Evolutionary conservation across 2,113 vertebrate genomes (phyloP), one percentile per base, ranked within the genome.

Genomic region (Forbesichthys agassizii): DNA sequence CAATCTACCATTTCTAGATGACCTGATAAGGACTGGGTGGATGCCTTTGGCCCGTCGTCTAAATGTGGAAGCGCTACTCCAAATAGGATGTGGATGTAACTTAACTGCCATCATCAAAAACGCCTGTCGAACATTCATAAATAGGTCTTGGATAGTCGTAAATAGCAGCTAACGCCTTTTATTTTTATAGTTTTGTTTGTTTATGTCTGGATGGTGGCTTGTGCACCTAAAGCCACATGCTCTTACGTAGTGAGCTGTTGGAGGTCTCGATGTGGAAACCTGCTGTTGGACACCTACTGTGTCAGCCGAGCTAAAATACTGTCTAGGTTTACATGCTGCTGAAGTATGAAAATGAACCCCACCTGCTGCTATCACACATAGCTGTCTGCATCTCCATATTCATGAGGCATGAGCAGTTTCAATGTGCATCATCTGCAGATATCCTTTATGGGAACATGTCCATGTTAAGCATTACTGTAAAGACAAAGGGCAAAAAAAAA

Each of bases 21-120:
- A 66, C 82, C 82, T 75, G 82, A 79, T 85, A 78, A 84, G 77
- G 84, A 2, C 75, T 27, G 60, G 73, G 62, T 5, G 33, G 69
- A 51, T 9, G 1, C 48, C 27, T 48, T 64, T 52, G 12, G 14
- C 63, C 46, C 52, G 33, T 66, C 64, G 16, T 64, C 73, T 86
- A 82, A 84, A 80, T 66, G 68, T 66, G 67, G 70, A 62, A 0
- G 20, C 3, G 47, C 9, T 16, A 46, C 85, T 61, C 11, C 73
- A 68, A 90, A 87, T 86, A 86, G 73, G 74, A 81, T 47, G 56
- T 68, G 70, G 74, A 80, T 72, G 80, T 77, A 87, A 81, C 76
- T 78, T 20, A 68, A 81, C 64, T 62, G 82, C 83, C 46, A 63
- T 78, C 83, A 72, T 81, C 69, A 68, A 27, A 82, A 82, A 74